A percentile compares a stretch with the other conserved stretches of the same genome.
Evolutionary conservation across 1,140 invertebrate genomes (phyloP).

Genomic region (Drosophila jambulina): DNA sequence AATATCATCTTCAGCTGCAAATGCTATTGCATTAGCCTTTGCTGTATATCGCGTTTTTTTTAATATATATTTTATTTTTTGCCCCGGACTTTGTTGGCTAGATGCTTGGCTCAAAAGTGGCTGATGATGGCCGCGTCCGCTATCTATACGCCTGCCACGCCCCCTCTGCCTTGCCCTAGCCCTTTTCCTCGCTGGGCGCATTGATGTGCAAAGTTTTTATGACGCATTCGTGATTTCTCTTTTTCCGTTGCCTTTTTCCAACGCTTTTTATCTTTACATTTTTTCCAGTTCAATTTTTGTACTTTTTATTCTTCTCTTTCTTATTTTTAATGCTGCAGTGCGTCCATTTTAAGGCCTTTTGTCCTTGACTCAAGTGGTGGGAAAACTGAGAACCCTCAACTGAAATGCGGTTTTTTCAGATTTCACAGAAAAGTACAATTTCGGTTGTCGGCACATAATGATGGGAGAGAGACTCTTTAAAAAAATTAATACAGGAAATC

Average conservation of each 20-base stretch:
- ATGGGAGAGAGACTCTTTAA: conserved; percentile 11
- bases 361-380: conserved; percentile 69
- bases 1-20: neutral
- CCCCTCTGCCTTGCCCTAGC: neutral
- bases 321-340: conserved; percentile 70
- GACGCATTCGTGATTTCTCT: conserved; percentile 78
- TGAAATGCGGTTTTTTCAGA: conserved; percentile 27
- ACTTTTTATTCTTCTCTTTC: conserved; percentile 22
- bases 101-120: conserved; percentile 55
- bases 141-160: conserved; percentile 47
- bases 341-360: conserved; percentile 73
- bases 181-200: conserved; percentile 37
- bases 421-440: conserved; percentile 18
- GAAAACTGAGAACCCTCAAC: conserved; percentile 35
- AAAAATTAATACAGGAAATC: neutral
- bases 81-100: conserved; percentile 62
- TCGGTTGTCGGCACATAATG: conserved; percentile 1
- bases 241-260: conserved; percentile 38
- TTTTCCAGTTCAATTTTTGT: conserved; percentile 31
- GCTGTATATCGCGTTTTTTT: conserved; percentile 11
- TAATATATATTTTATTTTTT: conserved; percentile 8
- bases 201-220: conserved; percentile 80
- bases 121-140: conserved; percentile 55
- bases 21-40: neutral
- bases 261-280: conserved; percentile 28